phyloP scores from a whole-genome alignment of 2,797 vertebrate genomes.

The Leptodactylus fallax region DNA sequence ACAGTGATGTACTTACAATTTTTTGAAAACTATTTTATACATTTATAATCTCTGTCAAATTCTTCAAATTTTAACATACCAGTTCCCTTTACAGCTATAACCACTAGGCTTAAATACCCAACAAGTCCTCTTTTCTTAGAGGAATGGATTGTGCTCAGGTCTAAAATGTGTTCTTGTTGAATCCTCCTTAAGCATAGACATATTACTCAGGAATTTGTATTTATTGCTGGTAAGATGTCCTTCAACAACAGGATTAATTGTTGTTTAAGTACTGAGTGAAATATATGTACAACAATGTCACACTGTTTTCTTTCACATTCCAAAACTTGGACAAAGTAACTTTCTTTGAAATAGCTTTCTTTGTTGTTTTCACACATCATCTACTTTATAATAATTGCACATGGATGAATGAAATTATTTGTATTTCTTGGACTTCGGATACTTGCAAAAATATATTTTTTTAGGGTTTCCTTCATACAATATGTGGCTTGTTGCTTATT shows the following conservation, averaged over 20 bases:
- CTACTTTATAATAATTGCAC: conserved; percentile 46
- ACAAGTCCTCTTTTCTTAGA: background rate
- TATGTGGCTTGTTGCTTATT: conserved; percentile 22
- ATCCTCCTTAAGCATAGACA: background rate
- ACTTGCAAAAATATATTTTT: conserved; percentile 27
- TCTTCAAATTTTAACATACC: background rate
- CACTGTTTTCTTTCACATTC: conserved; percentile 56
- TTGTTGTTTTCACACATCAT: conserved; percentile 56
- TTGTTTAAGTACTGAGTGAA: conserved; percentile 58
- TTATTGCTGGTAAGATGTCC: conserved; percentile 44
- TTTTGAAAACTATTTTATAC: no score
- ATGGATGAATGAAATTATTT: conserved; percentile 44
- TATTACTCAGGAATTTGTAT: conserved; percentile 43
- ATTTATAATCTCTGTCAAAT: no score
- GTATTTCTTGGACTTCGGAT: background rate
- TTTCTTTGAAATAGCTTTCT: conserved; percentile 41
- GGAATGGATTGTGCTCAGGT: background rate
- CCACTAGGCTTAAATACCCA: background rate
- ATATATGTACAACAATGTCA: conserved; percentile 48
- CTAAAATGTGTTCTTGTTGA: background rate
- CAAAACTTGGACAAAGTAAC: conserved; percentile 41
- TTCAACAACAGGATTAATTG: conserved; percentile 59
- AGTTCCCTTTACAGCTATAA: background rate
- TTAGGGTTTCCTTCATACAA: background rate
- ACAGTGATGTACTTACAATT: no score